A percentile compares a stretch with the other conserved stretches of the same genome.
Evolutionary conservation across 2,113 vertebrate genomes (phyloP).

Genomic region (Jaculus jaculus): DNA sequence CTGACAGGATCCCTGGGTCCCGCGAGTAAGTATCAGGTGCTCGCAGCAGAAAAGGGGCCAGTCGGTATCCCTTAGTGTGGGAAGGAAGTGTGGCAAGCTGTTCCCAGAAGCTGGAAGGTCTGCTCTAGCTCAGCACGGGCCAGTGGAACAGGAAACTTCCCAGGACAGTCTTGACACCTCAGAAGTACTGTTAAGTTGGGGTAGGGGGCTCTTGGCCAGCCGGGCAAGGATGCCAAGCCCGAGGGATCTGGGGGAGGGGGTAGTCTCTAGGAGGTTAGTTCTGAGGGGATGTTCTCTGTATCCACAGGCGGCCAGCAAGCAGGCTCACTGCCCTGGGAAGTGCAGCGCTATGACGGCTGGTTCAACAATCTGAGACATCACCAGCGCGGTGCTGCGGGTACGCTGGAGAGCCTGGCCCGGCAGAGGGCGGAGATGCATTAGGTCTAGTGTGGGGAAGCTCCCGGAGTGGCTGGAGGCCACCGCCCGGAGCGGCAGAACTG

Average conservation of each 20-base stretch:
- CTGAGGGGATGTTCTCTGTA: background rate
- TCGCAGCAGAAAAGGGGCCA: background rate
- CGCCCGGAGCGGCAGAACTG: rapidly evolving
- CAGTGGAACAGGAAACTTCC: background rate
- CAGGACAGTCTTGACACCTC: rapidly evolving
- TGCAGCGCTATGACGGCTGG: slow-evolving; percentile 96
- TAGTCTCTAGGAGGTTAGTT: background rate
- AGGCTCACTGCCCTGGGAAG: slow-evolving; percentile 88
- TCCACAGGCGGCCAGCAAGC: slow-evolving; percentile 82
- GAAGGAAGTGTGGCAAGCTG: background rate
- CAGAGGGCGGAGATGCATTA: rapidly evolving
- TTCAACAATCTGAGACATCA: slow-evolving; percentile 95
- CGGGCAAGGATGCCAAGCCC: background rate
- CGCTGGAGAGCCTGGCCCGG: background rate
- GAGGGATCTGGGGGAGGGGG: rapidly evolving
- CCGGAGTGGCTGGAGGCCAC: background rate
- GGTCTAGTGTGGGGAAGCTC: rapidly evolving
- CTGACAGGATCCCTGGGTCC: slow-evolving; percentile 33
- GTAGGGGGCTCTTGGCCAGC: rapidly evolving
- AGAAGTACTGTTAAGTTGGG: background rate
- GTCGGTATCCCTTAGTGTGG: background rate
- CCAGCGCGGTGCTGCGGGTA: slow-evolving; percentile 88
- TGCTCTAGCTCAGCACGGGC: rapidly evolving
- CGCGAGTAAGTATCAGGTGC: slow-evolving; percentile 66
- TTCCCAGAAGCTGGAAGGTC: background rate